Evolutionary conservation across 2,113 vertebrate species (phyloP).

Genomic region (Rhea pennata): DNA sequence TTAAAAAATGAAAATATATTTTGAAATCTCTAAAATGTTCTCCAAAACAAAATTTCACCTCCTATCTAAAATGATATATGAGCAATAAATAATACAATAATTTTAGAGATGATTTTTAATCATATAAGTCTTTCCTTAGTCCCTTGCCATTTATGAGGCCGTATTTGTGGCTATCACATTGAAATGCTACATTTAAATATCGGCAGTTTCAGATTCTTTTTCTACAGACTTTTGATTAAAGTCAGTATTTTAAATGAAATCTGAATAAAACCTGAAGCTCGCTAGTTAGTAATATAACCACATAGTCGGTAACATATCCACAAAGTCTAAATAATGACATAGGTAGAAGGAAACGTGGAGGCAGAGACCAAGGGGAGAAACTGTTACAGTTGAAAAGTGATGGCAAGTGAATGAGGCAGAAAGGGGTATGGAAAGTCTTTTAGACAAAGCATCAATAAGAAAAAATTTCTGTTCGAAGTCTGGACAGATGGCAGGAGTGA

Average conservation of each 20-base stretch:
- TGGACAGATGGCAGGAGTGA: constrained; percentile 1
- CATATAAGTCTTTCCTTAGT: not conserved
- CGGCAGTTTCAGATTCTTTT: not conserved
- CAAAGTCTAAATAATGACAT: constrained; percentile 6
- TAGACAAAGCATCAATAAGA: constrained; percentile 20
- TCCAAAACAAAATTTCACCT: not conserved
- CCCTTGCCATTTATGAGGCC: not conserved
- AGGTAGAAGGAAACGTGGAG: constrained; percentile 26
- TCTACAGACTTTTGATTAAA: not conserved
- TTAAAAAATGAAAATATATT: not conserved
- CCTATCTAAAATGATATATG: not conserved
- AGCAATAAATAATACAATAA: not conserved
- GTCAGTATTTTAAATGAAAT: not conserved
- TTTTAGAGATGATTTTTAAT: not conserved
- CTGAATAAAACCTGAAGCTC: constrained; percentile 2
- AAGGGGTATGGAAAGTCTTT: not conserved
- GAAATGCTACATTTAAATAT: not conserved
- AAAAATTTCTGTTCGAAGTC: not conserved
- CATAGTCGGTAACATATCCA: not conserved
- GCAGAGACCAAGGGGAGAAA: not conserved
- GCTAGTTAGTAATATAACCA: not conserved
- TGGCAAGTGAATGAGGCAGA: constrained; percentile 31
- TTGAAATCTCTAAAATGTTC: not conserved
- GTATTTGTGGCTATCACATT: not conserved
- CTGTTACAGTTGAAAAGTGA: constrained; percentile 8